Base-by-base conservation (phyloP, 2,797 vertebrate genomes). In the Ispidina picta region DNA sequence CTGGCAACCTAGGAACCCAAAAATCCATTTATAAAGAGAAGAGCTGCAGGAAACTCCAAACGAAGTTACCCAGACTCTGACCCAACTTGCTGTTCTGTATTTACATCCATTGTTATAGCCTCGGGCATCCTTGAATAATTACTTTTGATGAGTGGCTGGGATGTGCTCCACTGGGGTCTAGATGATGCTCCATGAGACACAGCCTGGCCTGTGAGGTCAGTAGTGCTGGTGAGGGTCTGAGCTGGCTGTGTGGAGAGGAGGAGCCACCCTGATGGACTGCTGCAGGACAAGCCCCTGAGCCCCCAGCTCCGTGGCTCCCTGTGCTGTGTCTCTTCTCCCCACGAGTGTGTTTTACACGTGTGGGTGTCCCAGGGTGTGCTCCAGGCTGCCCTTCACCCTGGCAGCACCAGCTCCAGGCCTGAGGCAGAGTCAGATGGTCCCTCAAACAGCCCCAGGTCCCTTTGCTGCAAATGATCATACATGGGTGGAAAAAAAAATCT, bases 31-130 rank as follows among this genome's bases (percentile, higher is more conserved):
- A 79, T 64, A 64, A 64, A 55, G 89, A 76, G 77, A 37, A 65
- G 65, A 74, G 31, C 70, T 83, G 81, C 58, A 83, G 79, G 82
- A 82, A 89, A 70, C 64, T 79, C 56, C 84, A 86, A 77, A 66
- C 39, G 51, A 28, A 60, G 76, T 75, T 52, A 29, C 58, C 7
- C 29, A 71, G 75, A 10, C 66, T 84, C 64, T 59, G 44, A 54
- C 73, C 72, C 14, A 1, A 60, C 60, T 86, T 48, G 70, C 89
- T 92, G 75, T 70, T 89, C 68, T 86, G 77, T 80, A 51, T 86
- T 95, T 92, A 92, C 90, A 86, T 52, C 83, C 84, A 56, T 28
- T 54, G 62, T 37, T 83, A 46, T 14, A 54, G 93, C 94, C 95
- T 49, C 15, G 4, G 77, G 77, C 41, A 0, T 35, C 48, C 56